phyloP scores from a whole-genome alignment of 2,113 vertebrate species.

The Corvus cornix region DNA sequence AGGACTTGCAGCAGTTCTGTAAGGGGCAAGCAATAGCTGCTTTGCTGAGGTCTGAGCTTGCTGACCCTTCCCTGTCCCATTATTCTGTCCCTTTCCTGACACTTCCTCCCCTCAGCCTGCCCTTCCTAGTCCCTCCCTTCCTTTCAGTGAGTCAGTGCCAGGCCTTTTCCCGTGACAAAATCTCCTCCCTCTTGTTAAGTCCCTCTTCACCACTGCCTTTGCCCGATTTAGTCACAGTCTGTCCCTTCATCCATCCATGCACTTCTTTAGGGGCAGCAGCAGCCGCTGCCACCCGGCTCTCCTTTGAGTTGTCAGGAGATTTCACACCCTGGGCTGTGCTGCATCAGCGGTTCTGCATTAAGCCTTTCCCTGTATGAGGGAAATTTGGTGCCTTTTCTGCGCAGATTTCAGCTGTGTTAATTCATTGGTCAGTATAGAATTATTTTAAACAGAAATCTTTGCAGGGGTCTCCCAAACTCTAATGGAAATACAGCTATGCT shows the following conservation, averaged over 20 bases:
- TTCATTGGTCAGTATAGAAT: background rate
- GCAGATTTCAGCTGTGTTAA: background rate
- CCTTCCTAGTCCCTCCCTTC: slow-evolving; percentile 23
- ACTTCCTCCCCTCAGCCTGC: background rate
- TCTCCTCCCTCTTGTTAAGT: background rate
- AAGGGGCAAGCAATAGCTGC: background rate
- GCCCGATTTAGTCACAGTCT: background rate
- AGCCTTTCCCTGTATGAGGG: background rate
- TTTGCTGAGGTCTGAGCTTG: background rate
- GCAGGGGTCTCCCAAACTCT: background rate
- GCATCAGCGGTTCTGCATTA: background rate
- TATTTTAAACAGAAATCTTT: background rate
- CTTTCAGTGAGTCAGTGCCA: slow-evolving; percentile 45
- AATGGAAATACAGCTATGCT: background rate
- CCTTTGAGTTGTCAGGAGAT: background rate
- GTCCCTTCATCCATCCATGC: background rate
- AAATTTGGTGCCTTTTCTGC: background rate
- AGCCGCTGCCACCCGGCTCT: background rate
- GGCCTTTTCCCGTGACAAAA: slow-evolving; percentile 29
- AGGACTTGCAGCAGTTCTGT: background rate
- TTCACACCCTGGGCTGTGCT: background rate
- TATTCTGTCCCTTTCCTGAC: slow-evolving; percentile 7
- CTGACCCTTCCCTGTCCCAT: background rate
- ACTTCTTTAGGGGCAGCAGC: background rate
- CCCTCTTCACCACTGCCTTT: background rate